Evolutionary conservation across 1,140 invertebrate species (phyloP).

Genomic region (Venturia canescens): DNA sequence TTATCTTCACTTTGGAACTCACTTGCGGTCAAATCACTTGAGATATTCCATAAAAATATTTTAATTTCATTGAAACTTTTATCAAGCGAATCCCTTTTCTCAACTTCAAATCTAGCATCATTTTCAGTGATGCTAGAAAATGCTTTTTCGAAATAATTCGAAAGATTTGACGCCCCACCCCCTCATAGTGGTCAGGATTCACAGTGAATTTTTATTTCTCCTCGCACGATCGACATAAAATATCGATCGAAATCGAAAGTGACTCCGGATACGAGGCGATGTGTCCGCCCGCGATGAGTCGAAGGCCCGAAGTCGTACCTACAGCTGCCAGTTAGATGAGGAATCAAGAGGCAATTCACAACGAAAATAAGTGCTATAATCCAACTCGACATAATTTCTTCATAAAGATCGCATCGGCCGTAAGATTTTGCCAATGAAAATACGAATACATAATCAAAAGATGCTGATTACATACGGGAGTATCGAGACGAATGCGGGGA

Average conservation of each 20-base stretch:
- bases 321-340: background rate
- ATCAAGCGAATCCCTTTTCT: no score
- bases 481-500: background rate
- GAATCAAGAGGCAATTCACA: conserved; percentile 3
- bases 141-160: no score
- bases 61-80: no score
- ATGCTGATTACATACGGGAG: background rate
- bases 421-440: background rate
- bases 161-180: no score
- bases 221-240: no score
- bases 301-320: background rate
- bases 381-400: conserved; percentile 9
- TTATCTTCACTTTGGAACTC: no score
- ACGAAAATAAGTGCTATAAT: conserved; percentile 6
- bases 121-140: no score
- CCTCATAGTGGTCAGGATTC: no score
- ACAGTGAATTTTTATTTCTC: no score
- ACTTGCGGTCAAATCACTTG: no score
- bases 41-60: no score
- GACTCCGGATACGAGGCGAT: background rate
- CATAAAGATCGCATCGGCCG: background rate
- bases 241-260: conserved; percentile 5
- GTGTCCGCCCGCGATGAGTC: background rate
- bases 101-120: no score
- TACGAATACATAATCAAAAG: background rate